Conservation (phyloP, 2,113 vertebrate genomes). For the Podiceps cristatus region DNA sequence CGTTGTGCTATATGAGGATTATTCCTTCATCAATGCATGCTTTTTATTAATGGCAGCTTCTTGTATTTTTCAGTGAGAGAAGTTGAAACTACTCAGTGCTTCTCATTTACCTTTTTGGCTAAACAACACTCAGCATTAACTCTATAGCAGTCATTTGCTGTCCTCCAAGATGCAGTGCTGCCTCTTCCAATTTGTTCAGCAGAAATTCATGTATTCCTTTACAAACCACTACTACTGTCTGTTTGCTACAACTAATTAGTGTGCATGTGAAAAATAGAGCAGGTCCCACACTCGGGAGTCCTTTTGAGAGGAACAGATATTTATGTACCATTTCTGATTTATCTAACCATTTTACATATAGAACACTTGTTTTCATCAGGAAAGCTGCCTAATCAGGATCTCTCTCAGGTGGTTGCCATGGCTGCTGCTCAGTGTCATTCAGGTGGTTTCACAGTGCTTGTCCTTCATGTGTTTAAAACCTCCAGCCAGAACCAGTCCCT, state of each 20-base stretch:
- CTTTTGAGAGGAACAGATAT: neutral
- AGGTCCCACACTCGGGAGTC: neutral
- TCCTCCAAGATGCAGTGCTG: neutral
- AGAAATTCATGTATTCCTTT: neutral
- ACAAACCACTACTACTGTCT: neutral
- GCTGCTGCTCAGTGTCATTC: neutral
- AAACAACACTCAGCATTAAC: neutral
- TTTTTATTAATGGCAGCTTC: neutral
- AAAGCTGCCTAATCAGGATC: neutral
- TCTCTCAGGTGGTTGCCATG: constrained; percentile 20
- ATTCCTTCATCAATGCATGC: neutral
- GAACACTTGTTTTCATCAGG: neutral
- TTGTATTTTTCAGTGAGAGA: neutral
- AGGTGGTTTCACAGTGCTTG: neutral
- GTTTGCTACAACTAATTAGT: neutral
- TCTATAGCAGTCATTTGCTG: neutral
- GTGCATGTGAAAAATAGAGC: neutral
- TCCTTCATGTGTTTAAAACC: neutral
- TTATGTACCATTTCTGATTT: neutral
- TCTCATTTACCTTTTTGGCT: neutral
- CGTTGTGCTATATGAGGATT: neutral
- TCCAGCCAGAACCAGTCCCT: neutral
- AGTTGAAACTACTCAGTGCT: neutral
- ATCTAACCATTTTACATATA: neutral
- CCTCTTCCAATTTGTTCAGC: neutral